Base-by-base conservation (phyloP, 1,140 invertebrate genomes). In the Diachasma alloeum region DNA sequence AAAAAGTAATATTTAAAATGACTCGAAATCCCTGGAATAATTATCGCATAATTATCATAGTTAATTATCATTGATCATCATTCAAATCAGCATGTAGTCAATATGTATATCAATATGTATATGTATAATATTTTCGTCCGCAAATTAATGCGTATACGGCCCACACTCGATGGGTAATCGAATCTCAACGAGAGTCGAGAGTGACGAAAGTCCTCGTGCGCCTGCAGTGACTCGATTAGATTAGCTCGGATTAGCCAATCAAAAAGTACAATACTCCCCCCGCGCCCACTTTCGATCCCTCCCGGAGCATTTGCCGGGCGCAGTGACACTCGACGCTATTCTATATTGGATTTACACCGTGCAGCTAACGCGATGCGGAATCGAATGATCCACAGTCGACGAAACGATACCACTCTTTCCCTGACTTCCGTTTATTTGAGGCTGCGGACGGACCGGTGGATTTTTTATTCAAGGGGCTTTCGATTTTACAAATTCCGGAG, bases 221-320 rank as follows among this genome's bases (percentile, higher is more conserved):
- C n/a, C 31, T 37, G 31, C 11, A 68, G 36, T 68, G 31, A 39
- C 78, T 83, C 85, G 87, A 89, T 89, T 87, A 88, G 88, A 88
- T 88, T 88, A 88, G 87, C 85, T 82, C 81, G 86, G 87, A 89
- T 89, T 88, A 88, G 86, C 86, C 87, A 89, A 89, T 89, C 86
- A 87, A 87, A 89, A 88, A 87, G 85, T 88, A 87, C 86, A 88
- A 87, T 87, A 83, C 85, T 85, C 56, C 72, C 71, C 81, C 82
- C 85, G 80, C 81, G 81, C 78, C 15, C 48, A 53, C 48, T 67
- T 36, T 13, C 11, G 19, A 22, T 31, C 17, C 39, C 76, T 36
- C 39, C 59, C 67, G 26, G 63, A 67, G 48, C 56, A 66, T 72
- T 72, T 48, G 48, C 66, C 79, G 79, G 56, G 69, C 72, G 78